A percentile compares a stretch with the other conserved stretches of the same genome.
phyloP scores from a whole-genome alignment of 2,113 vertebrate species.

The Pygoscelis adeliae region DNA sequence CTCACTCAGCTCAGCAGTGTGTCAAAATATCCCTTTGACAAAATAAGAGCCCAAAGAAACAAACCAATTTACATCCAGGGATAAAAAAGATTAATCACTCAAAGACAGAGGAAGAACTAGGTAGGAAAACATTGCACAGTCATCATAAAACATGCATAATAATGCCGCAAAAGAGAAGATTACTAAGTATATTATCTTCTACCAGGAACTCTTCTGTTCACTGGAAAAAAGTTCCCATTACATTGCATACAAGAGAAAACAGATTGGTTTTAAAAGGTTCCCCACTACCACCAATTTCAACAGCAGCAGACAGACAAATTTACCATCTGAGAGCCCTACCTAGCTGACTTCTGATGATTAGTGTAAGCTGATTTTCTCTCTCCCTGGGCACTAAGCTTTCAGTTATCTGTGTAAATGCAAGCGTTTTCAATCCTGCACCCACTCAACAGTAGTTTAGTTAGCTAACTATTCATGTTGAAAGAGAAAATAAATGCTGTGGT shows the following conservation, averaged over 20 bases:
- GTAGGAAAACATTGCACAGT: background rate
- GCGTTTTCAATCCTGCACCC: background rate
- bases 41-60: slow-evolving; percentile 51
- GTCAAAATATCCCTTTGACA: slow-evolving; percentile 28
- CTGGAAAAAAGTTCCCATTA: slow-evolving; percentile 28
- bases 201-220: background rate
- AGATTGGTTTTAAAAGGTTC: slow-evolving; percentile 21
- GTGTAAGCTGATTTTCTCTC: slow-evolving; percentile 18
- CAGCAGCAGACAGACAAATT: background rate
- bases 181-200: slow-evolving; percentile 32
- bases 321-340: background rate
- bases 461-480: background rate
- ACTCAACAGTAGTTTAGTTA: background rate
- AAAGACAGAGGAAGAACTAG: slow-evolving; percentile 12
- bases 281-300: background rate
- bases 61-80: slow-evolving; percentile 53
- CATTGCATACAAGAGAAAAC: background rate
- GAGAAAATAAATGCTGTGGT: background rate
- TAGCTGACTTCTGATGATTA: background rate
- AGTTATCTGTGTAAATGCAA: background rate
- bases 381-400: background rate
- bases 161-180: slow-evolving; percentile 47
- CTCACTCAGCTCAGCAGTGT: slow-evolving; percentile 28
- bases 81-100: slow-evolving; percentile 35
- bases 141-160: slow-evolving; percentile 56